Evolutionary conservation across 2,888 invertebrate genomes (phyloP).

Genomic region (Eilema griseolum): DNA sequence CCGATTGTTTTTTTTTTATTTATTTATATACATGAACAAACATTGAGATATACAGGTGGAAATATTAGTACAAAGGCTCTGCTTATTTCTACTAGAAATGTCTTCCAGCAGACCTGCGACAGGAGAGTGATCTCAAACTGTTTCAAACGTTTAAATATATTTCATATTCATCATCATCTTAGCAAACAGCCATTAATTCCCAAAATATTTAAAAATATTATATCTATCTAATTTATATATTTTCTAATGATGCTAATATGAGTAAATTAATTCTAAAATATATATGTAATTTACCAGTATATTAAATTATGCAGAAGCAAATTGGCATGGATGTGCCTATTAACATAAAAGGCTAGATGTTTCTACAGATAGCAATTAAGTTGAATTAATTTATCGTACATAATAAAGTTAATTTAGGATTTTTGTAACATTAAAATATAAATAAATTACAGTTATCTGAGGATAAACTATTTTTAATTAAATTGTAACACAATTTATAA

Average conservation of each 20-base stretch:
- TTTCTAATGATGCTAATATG: not conserved
- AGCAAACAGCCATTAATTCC: not conserved
- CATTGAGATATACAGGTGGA: too few species aligned
- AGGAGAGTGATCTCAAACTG: too few species aligned
- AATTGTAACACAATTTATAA: not conserved
- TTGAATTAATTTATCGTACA: not conserved
- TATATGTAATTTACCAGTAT: not conserved
- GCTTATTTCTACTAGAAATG: too few species aligned
- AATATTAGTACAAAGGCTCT: too few species aligned
- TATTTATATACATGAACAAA: too few species aligned
- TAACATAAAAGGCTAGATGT: conserved; percentile 4
- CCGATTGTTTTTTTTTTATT: too few species aligned
- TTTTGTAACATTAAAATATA: not conserved
- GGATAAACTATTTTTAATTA: not conserved
- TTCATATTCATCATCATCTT: too few species aligned
- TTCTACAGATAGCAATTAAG: not conserved
- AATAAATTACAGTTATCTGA: not conserved
- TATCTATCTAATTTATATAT: not conserved
- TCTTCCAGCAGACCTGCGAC: too few species aligned
- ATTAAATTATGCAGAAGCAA: not conserved
- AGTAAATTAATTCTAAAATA: not conserved
- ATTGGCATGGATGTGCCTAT: conserved; percentile 4
- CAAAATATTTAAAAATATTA: not conserved
- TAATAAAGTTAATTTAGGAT: not conserved
- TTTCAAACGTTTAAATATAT: too few species aligned